Evolutionary conservation across 2,888 invertebrate species (phyloP).

Genomic region (Amblyjoppa fuscipennis): DNA sequence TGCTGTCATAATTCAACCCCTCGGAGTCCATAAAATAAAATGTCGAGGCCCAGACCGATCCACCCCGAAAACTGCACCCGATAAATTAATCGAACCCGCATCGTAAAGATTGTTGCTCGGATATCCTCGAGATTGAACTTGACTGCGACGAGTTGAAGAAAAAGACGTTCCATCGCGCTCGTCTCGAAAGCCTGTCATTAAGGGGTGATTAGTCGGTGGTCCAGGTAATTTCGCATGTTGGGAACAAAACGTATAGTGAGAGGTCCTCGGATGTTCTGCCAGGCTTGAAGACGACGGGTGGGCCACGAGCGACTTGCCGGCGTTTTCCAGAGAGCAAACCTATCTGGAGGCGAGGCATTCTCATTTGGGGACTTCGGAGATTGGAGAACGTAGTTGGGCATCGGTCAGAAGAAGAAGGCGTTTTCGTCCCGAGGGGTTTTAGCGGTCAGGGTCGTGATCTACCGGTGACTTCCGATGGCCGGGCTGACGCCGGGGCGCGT

Average conservation of each 20-base stretch:
- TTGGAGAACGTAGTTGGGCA: constrained; percentile 20
- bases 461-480: constrained; percentile 45
- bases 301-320: constrained; percentile 59
- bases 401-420: constrained; percentile 28
- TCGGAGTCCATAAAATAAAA: constrained; percentile 24
- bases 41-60: neutral
- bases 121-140: constrained; percentile 5
- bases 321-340: constrained; percentile 21
- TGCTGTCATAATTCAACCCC: constrained; percentile 61
- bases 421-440: constrained; percentile 33
- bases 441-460: constrained; percentile 13
- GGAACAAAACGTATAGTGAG: neutral
- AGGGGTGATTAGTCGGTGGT: constrained; percentile 36
- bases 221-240: constrained; percentile 38
- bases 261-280: neutral
- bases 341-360: constrained; percentile 31
- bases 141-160: constrained; percentile 28
- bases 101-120: neutral
- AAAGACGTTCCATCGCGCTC: constrained; percentile 22
- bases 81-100: neutral
- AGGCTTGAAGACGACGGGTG: constrained; percentile 51
- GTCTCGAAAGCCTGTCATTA: constrained; percentile 23
- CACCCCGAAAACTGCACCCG: neutral
- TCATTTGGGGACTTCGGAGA: constrained; percentile 25
- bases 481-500: constrained; percentile 19